Base-by-base conservation (phyloP, 2,888 invertebrate species). In the Cetonia aurata region DNA sequence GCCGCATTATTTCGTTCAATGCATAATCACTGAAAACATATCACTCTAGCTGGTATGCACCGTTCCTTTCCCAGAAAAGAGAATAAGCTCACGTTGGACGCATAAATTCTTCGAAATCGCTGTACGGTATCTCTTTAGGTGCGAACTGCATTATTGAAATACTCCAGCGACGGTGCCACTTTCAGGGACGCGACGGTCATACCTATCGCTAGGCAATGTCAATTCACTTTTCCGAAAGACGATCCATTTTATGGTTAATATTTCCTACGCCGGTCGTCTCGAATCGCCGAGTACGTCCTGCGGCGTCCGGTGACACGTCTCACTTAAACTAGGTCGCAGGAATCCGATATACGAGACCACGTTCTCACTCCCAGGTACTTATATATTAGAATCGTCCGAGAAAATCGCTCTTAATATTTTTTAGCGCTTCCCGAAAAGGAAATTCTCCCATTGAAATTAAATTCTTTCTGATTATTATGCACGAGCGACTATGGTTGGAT, bases 141-240 rank as follows among this genome's bases (percentile, higher is more conserved):
- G 57, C 42, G 57, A 57, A 57, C 57, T 57, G 57, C 57, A 57
- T 57, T 57, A 42, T 42, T 57, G 42, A 57, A 15, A 41, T 57
- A 41, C 56, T 41, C 17, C 12, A 25, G 42, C 17, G 19, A 44
- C 19, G 12, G 42, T 57, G 33, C 55, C 55, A 13, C 33, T 57
- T 25, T 17, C 42, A 57, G 44, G 10, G 42, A 57, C 57, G 57
- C 19, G 57, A 57, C 57, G 42, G 17, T 57, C 44, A 42, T 57
- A 42, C 17, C 17, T 57, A 57, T 57, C 42, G 33, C 42, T 42
- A 3, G 31, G 3, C 25, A 12, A 17, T 42, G 41, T 42, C 57
- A 19, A 57, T 57, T 57, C 57, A 57, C 57, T 57, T 57, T 57
- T 57, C 57, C 17, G 57, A 57, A 57, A 42, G 42, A 15, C 25